phyloP scores from a whole-genome alignment of 53 echinoderm and acorn worm genomes.

The Pentamera pediparva region DNA sequence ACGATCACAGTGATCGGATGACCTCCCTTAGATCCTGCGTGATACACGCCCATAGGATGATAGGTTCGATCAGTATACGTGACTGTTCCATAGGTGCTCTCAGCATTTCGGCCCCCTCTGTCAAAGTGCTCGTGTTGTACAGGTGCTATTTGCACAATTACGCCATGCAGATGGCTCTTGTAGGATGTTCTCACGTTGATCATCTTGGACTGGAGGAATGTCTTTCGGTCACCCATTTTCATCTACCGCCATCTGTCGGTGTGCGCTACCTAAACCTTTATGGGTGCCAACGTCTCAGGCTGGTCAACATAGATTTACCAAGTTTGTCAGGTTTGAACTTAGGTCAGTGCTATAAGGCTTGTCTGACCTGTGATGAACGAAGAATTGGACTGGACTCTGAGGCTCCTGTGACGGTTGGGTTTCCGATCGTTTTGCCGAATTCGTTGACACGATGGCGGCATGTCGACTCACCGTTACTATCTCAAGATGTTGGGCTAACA shows the following conservation, averaged over 20 bases:
- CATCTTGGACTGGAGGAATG: constrained; percentile 87
- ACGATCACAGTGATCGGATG: constrained; percentile 63
- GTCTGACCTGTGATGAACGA: constrained; percentile 43
- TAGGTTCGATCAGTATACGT: constrained; percentile 61
- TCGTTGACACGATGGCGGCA: constrained; percentile 78
- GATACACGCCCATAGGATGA: constrained; percentile 58
- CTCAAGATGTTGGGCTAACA: no score
- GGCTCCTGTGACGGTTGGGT: no score
- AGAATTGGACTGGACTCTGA: constrained; percentile 46
- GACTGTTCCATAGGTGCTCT: constrained; percentile 80
- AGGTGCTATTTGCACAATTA: constrained; percentile 83
- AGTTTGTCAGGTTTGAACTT: constrained; percentile 58
- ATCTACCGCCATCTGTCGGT: constrained; percentile 44
- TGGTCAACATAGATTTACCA: constrained; percentile 53
- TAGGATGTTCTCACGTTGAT: constrained; percentile 61
- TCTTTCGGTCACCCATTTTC: constrained; percentile 50
- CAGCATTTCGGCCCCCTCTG: constrained; percentile 63
- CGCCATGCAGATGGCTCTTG: constrained; percentile 68
- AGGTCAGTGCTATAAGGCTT: constrained; percentile 64
- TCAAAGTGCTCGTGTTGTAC: constrained; percentile 63
- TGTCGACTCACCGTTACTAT: no score
- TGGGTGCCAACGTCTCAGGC: constrained; percentile 60
- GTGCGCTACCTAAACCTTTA: constrained; percentile 75
- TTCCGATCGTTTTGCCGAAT: constrained; percentile 65
- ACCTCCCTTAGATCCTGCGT: constrained; percentile 71